Evolutionary conservation across 1,140 invertebrate genomes (phyloP).

Genomic region (Ooceraea biroi): DNA sequence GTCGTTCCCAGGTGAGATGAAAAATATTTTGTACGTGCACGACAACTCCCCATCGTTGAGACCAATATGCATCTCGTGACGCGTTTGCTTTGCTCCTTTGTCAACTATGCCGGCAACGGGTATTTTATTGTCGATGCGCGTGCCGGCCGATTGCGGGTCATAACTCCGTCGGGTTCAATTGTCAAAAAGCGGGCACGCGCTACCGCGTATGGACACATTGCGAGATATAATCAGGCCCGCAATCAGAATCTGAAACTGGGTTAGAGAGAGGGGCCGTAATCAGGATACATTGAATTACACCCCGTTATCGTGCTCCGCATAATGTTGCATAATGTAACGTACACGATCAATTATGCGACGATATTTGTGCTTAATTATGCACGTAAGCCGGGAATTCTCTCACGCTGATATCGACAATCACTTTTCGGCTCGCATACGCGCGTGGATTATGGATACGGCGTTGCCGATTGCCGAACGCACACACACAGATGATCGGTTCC

Average conservation of each 20-base stretch:
- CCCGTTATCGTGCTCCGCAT: conserved; percentile 69
- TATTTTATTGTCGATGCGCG: conserved; percentile 40
- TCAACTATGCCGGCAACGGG: not conserved
- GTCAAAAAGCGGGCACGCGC: conserved; percentile 43
- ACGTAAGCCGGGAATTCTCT: conserved; percentile 73
- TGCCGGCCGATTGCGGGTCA: conserved; percentile 21
- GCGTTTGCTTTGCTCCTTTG: conserved; percentile 10
- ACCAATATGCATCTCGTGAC: conserved; percentile 12
- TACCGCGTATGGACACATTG: not conserved
- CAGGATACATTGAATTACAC: conserved; percentile 73
- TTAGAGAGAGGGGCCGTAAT: conserved; percentile 62
- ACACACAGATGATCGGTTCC: conserved; percentile 18
- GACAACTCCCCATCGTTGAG: not conserved
- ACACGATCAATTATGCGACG: conserved; percentile 71
- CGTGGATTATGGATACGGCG: conserved; percentile 66
- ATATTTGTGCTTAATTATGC: conserved; percentile 76
- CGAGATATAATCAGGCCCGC: conserved; percentile 36
- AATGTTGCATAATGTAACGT: conserved; percentile 72
- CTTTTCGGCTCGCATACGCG: conserved; percentile 70
- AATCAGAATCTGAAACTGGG: conserved; percentile 66
- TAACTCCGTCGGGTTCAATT: conserved; percentile 40
- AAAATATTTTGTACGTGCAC: not conserved
- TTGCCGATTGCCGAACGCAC: conserved; percentile 35
- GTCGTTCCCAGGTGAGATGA: not conserved
- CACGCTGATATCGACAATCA: conserved; percentile 71